Evolutionary conservation across 2,113 vertebrate species (phyloP), one percentile per base, ranked within the genome.

Genomic region (Gambusia affinis): DNA sequence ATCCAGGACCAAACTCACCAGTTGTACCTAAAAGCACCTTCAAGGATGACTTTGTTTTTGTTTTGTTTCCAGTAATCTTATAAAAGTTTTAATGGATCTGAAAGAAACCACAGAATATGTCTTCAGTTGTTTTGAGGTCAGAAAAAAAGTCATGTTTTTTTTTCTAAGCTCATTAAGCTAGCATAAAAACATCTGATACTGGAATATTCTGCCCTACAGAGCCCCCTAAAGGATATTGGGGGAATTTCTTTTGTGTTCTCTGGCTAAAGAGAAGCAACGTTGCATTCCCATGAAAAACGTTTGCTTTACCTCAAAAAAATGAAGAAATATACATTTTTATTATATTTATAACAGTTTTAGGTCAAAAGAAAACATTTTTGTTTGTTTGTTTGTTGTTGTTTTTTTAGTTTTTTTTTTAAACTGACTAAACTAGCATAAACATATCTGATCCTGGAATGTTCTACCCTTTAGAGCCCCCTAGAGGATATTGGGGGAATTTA

Each of bases 71-170:
- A n/a, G 19, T 24, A 57, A 57, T n/a, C 24, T 57, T n/a, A 10
- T 57, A 10, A 57, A 57, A 24, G 17, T 22, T 54, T 24, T 54
- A 81, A 68, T n/a, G 57, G 81, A 72, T 85, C 75, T 24, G 51
- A 24, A n/a, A 33, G 54, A 83, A 72, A 37, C 62, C 89, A 82
- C 83, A 82, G 87, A 83, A 85, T 83, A 70, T 84, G 51, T 29
- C 76, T 78, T 75, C 86, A 84, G 69, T 79, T 72, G 64, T 81
- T 90, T 78, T 80, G 66, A 70, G 76, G 81, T 82, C 54, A 65
- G 76, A 85, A 76, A 84, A 84, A 81, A 86, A 82, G 82, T 78
- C 15, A 44, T 14, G 65, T 65, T 83, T 42, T 14, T 42, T 42
- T 42, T 80, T 64, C 75, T 15, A 77, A 72, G 73, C 57, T 66